Base-by-base conservation (phyloP, 2,888 invertebrate species). In the Polydesmus complanatus region DNA sequence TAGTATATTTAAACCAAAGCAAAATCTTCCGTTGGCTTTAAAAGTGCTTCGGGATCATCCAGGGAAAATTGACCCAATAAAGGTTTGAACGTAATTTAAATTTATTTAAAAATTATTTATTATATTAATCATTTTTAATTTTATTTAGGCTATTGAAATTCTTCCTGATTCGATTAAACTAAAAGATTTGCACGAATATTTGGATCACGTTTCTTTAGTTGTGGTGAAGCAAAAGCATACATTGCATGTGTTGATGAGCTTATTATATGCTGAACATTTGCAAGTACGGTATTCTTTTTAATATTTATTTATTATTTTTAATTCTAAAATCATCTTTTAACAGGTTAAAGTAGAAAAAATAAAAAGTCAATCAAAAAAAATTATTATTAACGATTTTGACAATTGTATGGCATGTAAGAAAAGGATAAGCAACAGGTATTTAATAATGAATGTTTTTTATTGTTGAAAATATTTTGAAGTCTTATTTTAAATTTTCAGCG, bases 401-500 rank as follows among this genome's bases (percentile, higher is more conserved):
- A 83, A 89, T 60, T 97, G 97, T 73, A 83, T 85, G 0, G 89
- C 89, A 1, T 97, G 97, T 74, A 89, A 86, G 72, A 96, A 96
- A 72, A 81, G 90, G 61, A 95, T 97, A 74, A 87, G 88, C 21
- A 90, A 89, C 77, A 91, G 86, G 86, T 86, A 71, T 64, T 63
- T 27, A 25, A 58, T 58, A 27, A 60, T n/a, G 23, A 54, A 54
- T 18, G 3, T 54, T 22, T 8, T 27, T 51, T 23, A 23, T 14
- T 52, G 11, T 22, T 54, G 18, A 53, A 11, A 5, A 54, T 56
- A 54, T 55, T 65, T 65, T 60, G 26, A 56, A 21, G n/a, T 63
- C 27, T 56, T 37, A 21, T 48, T 37, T 52, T 57, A 57, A 26
- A 54, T 62, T 60, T 80, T 65, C 75, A 86, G 92, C 77, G 94